Evolutionary conservation across 2,888 invertebrate genomes (phyloP), one percentile per base, ranked within the genome.

Genomic region (Odiellus spinosus): DNA sequence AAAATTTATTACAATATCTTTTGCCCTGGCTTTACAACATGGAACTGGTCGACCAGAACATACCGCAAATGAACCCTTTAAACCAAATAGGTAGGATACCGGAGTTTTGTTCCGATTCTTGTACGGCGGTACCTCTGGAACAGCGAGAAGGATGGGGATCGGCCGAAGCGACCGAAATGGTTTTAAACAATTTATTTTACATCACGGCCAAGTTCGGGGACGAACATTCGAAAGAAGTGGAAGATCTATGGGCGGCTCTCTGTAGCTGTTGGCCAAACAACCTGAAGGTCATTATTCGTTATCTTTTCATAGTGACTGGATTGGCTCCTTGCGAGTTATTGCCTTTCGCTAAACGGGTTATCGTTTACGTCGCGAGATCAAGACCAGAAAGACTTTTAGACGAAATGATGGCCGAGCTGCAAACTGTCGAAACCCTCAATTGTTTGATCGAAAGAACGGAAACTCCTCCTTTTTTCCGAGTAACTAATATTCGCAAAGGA

Each of bases 151-250:
- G 96, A 0, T 93, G 96, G 76, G 98, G 98, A 39, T 93, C 93
- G 1, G 86, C 86, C 0, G 95, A 96, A 69, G 96, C 96, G n/a
- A 98, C 96, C 0, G 96, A 98, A 71, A 93, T 98, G 90, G 90
- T 98, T 42, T 75, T 98, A 53, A 98, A 98, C 67, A 98, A 98
- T 71, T 78, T 98, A 17, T 88, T 98, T 69, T 96, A 95, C 68
- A 84, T 96, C 59, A 98, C 96, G 5, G 86, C 90, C 3, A 90
- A 90, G 85, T 91, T 91, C 70, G 88, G 91, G 6, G 90, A 93
- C 67, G 82, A 86, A 58, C 93, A 95, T 68, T 83, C 91, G 0
- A 82, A 86, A 60, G 95, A 95, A 67, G 82, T 93, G 44, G 95
- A 95, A 66, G 84, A 88, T 63, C 72, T 96, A 34, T 98, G 98